Percentiles rank a stretch among this genome's conserved stretches.
Conservation (phyloP, 2,797 vertebrate species). For the Psittacula derbiana region DNA sequence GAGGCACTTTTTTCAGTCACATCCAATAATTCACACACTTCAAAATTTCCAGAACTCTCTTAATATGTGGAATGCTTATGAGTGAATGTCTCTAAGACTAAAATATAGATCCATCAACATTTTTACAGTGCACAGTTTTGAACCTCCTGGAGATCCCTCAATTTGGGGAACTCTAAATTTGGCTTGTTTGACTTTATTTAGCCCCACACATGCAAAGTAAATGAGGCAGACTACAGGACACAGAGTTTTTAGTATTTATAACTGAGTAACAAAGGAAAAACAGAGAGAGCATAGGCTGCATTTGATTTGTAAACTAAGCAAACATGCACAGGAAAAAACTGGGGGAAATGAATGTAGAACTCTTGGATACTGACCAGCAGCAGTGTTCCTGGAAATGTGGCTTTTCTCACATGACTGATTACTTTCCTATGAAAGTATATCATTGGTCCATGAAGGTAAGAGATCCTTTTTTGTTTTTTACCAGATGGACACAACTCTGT, state of each 20-base stretch:
- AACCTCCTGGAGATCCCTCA: background rate
- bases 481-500: background rate
- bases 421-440: background rate
- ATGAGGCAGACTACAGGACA: background rate
- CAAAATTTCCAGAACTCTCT: background rate
- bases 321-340: background rate
- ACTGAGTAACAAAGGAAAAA: background rate
- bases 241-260: background rate
- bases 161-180: background rate
- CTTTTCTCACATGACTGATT: background rate
- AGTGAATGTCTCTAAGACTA: background rate
- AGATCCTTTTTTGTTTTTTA: background rate
- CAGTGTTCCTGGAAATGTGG: background rate
- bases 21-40: background rate
- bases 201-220: background rate
- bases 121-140: background rate
- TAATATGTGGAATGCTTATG: background rate
- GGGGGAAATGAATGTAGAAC: background rate
- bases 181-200: background rate
- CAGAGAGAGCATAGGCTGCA: background rate
- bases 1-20: background rate
- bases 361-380: background rate
- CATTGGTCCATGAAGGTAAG: background rate
- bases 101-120: background rate
- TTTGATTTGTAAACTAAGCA: background rate